Evolutionary conservation across 1,140 invertebrate species (phyloP).

Genomic region (Lucilia sericata): DNA sequence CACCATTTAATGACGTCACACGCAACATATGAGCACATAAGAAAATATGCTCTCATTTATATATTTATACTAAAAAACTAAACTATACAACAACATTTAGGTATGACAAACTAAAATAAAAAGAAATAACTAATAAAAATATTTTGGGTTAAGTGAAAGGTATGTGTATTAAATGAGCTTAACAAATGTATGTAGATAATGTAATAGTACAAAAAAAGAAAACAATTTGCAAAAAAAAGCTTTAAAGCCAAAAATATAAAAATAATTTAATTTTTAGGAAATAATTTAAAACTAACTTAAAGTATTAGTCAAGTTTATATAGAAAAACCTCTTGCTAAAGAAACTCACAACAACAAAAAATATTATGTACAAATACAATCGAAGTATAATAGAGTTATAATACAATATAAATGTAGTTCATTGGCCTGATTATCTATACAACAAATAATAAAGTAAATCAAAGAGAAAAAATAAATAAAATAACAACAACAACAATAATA

Average conservation of each 20-base stretch:
- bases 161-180: background rate
- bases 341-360: background rate
- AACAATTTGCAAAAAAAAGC: background rate
- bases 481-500: background rate
- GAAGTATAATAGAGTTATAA: background rate
- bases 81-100: background rate
- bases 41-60: slow-evolving; percentile 13
- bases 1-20: slow-evolving; percentile 9
- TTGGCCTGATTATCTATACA: slow-evolving; percentile 22
- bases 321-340: background rate
- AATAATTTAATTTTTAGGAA: background rate
- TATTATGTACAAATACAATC: background rate
- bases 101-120: background rate
- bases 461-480: background rate
- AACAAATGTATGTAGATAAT: background rate
- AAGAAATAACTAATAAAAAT: background rate
- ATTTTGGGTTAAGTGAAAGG: slow-evolving; percentile 12
- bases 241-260: background rate
- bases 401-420: slow-evolving; percentile 14
- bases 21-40: background rate
- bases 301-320: background rate
- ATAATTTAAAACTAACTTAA: background rate
- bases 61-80: background rate
- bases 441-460: slow-evolving; percentile 3
- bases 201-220: background rate